Percentiles rank a stretch among this genome's conserved stretches.
Evolutionary conservation across 2,888 invertebrate species (phyloP).

Genomic region (Steinernema carpocapsae): DNA sequence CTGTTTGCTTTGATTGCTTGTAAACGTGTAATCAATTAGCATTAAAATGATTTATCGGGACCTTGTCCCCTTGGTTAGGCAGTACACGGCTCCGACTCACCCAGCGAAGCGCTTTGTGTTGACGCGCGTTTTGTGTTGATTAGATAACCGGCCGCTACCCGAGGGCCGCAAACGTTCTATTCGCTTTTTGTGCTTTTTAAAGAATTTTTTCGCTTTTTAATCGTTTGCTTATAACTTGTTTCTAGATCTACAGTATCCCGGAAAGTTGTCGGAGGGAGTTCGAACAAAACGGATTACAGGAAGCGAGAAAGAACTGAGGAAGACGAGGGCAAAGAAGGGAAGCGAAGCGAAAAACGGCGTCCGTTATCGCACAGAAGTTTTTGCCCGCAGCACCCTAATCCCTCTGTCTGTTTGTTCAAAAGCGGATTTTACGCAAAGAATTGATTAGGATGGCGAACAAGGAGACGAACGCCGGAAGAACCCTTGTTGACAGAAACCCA

Average conservation of each 20-base stretch:
- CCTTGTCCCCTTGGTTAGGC: not conserved
- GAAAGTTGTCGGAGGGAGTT: not conserved
- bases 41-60: constrained; percentile 31
- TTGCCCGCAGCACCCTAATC: constrained; percentile 29
- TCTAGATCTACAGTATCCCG: not conserved
- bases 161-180: not conserved
- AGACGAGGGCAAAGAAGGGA: not conserved
- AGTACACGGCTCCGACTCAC: not conserved
- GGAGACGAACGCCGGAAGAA: constrained; percentile 6
- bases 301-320: not conserved
- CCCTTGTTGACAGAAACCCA: not conserved
- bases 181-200: not conserved
- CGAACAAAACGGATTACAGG: not conserved
- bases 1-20: constrained; percentile 17
- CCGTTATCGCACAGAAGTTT: constrained; percentile 35
- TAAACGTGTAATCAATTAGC: constrained; percentile 34
- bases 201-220: no score
- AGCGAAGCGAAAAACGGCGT: not conserved
- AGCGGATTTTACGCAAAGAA: constrained; percentile 24
- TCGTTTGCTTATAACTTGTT: not conserved
- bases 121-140: not conserved
- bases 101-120: not conserved
- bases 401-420: constrained; percentile 32
- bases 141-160: not conserved
- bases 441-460: constrained; percentile 23